These are phyloP conservation scores for Neolamprologus toae DNA, from an alignment of 2,113 vertebrate genomes.

Conservation along the genomic window DNA sequence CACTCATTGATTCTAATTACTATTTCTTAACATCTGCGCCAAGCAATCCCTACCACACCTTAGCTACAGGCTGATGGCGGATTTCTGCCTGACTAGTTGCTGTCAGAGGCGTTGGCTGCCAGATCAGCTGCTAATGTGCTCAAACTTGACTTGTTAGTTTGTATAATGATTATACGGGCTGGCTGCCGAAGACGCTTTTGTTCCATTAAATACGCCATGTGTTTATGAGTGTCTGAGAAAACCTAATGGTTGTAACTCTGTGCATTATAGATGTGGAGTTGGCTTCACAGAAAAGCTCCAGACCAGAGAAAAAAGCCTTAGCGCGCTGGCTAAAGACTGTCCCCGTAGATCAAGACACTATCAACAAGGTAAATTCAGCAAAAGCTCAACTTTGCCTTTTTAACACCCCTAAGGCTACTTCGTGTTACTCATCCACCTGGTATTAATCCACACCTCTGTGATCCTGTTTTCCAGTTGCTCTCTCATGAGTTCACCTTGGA, in stretches of 20 bases:
- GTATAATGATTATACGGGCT: conserved; percentile 2
- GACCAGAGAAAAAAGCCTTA: conserved; percentile 46
- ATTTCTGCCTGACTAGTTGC: conserved; percentile 44
- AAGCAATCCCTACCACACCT: conserved; percentile 18
- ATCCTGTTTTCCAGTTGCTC: conserved; percentile 66
- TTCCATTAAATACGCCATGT: not conserved
- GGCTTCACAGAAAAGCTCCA: not conserved
- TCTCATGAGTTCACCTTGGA: conserved; percentile 78
- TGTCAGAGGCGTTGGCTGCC: not conserved
- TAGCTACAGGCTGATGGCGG: conserved; percentile 6
- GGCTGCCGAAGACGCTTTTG: not conserved
- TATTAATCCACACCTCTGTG: not conserved
- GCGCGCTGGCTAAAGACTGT: conserved; percentile 65
- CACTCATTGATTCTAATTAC: not conserved
- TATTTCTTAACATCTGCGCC: not conserved
- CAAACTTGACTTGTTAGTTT: conserved; percentile 7
- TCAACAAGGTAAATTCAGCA: conserved; percentile 47
- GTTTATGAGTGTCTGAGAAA: not conserved
- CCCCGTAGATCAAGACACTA: conserved; percentile 66
- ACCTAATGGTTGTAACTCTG: not conserved
- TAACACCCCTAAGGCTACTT: not conserved
- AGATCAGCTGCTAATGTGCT: not conserved
- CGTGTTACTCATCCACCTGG: not conserved
- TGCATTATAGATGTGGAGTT: not conserved
- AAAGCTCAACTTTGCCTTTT: not conserved